These are phyloP conservation scores for Euleptes europaea DNA, from an alignment of 2,113 vertebrate species.

Conservation along the genomic window DNA sequence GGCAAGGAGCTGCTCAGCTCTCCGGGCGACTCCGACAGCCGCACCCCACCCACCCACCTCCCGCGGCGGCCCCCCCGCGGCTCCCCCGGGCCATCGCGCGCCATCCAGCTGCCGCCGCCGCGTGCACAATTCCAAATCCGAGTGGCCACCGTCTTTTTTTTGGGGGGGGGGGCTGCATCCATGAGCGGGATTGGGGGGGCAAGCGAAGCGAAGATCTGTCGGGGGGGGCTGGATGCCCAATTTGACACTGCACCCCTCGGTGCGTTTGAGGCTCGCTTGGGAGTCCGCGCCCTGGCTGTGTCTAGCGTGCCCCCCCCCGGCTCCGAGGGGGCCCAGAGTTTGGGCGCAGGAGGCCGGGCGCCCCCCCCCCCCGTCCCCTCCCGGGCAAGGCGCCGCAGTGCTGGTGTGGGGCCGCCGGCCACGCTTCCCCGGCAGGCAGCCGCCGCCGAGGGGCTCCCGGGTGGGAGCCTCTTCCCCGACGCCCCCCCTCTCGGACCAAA, in stretches of 20 bases:
- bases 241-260: too few relatives aligned
- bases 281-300: too few relatives aligned
- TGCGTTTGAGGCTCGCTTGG: too few relatives aligned
- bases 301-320: too few relatives aligned
- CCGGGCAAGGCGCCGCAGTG: conserved; percentile 58
- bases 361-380: not conserved
- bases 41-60: not conserved
- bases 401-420: not conserved
- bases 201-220: too few relatives aligned
- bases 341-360: too few relatives aligned
- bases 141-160: not conserved
- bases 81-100: not conserved
- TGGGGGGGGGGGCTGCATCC: not conserved
- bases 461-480: too few relatives aligned
- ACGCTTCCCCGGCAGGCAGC: not conserved
- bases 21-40: rapidly evolving
- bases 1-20: too few relatives aligned
- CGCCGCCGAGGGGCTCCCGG: not conserved
- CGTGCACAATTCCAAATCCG: not conserved
- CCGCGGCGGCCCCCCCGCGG: not conserved
- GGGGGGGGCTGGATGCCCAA: too few relatives aligned
- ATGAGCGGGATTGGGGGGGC: not conserved
- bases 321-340: too few relatives aligned
- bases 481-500: not conserved
- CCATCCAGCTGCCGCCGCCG: not conserved